Percentiles rank a stretch among this genome's conserved stretches.
These are phyloP conservation scores for Nasonia longicornis DNA, from an alignment of 1,140 invertebrate genomes.

Conservation along the genomic window DNA sequence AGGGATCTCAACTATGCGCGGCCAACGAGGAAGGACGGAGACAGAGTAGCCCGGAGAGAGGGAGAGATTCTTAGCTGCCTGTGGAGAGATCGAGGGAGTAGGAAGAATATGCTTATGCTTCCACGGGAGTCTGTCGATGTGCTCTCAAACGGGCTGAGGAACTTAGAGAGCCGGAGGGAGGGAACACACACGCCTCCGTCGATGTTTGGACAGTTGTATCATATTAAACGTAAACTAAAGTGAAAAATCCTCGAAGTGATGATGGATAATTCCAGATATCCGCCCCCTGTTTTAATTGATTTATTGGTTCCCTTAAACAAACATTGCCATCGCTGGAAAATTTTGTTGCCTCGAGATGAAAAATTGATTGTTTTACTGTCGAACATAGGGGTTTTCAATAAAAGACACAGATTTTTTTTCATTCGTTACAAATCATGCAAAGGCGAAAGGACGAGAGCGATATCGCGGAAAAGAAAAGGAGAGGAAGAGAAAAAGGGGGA, in stretches of 20 bases:
- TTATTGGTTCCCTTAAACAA: not conserved
- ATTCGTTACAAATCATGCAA: conserved; percentile 19
- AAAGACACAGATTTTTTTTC: conserved; percentile 6
- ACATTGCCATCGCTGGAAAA: not conserved
- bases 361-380: not conserved
- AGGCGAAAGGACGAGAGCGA: conserved; percentile 27
- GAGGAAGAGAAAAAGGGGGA: conserved; percentile 42
- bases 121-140: not conserved
- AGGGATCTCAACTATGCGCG: conserved; percentile 68
- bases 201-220: conserved; percentile 20
- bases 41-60: conserved; percentile 30
- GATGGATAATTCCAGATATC: not conserved
- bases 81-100: conserved; percentile 47
- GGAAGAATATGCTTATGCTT: conserved; percentile 39
- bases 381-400: not conserved
- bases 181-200: not conserved
- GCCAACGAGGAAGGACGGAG: conserved; percentile 42
- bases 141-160: not conserved
- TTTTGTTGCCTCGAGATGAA: not conserved
- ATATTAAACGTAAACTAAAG: not conserved
- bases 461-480: conserved; percentile 20
- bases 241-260: not conserved
- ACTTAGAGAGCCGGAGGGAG: not conserved
- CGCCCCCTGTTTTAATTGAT: not conserved
- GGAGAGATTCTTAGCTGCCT: conserved; percentile 49